These are phyloP conservation scores for Hirudo medicinalis DNA, from an alignment of 1,140 invertebrate genomes.

Conservation along the genomic window DNA sequence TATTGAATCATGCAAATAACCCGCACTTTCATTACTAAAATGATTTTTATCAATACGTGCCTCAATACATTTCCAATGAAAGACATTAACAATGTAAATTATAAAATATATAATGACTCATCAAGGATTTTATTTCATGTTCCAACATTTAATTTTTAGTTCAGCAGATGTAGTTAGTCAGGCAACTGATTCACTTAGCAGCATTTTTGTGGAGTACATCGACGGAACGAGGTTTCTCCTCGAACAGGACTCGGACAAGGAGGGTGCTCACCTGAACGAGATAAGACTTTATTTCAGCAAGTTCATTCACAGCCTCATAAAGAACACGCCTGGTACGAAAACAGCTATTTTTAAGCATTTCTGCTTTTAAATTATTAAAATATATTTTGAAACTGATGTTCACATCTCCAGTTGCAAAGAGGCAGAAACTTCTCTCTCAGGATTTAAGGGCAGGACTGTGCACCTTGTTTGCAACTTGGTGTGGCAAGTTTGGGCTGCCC, in stretches of 20 bases:
- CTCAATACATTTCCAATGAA: too few species aligned
- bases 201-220: conserved; percentile 82
- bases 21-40: too few species aligned
- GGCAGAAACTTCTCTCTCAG: conserved; percentile 67
- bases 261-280: conserved; percentile 50
- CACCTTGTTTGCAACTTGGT: conserved; percentile 81
- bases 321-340: conserved; percentile 36
- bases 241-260: conserved; percentile 60
- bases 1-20: too few species aligned
- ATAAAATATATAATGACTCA: too few species aligned
- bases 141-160: conserved; percentile 43
- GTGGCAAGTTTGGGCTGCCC: conserved; percentile 61
- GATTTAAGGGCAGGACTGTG: conserved; percentile 76
- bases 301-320: conserved; percentile 78
- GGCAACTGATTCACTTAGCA: conserved; percentile 65
- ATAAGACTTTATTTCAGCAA: conserved; percentile 87
- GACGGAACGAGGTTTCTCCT: conserved; percentile 80
- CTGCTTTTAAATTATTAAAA: background rate
- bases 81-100: too few species aligned
- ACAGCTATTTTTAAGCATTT: background rate
- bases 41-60: too few species aligned
- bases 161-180: conserved; percentile 62
- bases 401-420: conserved; percentile 61
- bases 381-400: background rate
- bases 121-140: conserved; percentile 5